These are phyloP conservation scores for Spinus olivaceus DNA, from an alignment of 2,797 vertebrate species.

Conservation along the genomic window DNA sequence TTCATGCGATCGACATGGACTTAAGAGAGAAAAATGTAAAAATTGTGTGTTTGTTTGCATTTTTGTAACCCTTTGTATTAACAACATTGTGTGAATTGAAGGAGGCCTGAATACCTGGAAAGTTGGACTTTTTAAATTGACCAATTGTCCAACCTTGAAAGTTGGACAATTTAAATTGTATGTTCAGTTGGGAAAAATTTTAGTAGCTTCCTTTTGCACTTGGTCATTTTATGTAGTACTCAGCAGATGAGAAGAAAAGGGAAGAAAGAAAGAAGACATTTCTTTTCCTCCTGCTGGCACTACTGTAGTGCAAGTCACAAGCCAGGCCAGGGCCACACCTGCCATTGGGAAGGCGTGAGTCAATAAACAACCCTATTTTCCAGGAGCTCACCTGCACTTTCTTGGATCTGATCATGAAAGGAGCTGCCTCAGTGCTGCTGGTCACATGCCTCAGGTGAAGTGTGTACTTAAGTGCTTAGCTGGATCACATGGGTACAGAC, in stretches of 20 bases:
- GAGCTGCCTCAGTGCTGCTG: background rate
- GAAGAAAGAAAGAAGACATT: background rate
- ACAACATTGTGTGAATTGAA: background rate
- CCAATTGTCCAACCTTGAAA: too few relatives aligned
- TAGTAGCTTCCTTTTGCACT: background rate
- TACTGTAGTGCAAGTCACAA: background rate
- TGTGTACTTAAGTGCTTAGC: background rate
- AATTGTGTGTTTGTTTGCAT: background rate
- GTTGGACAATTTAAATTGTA: too few relatives aligned
- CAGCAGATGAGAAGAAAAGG: background rate
- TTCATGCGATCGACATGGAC: background rate
- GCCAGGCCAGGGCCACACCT: background rate
- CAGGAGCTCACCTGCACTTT: background rate
- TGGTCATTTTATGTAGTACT: background rate
- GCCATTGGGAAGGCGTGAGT: background rate
- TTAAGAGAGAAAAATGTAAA: background rate
- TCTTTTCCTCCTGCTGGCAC: background rate
- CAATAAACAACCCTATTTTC: background rate
- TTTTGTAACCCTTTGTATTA: background rate
- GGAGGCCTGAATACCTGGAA: background rate
- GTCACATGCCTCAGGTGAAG: slow-evolving; percentile 17
- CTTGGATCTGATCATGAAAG: fast-evolving
- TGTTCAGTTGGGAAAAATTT: background rate
- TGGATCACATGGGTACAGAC: background rate
- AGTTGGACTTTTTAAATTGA: background rate